These are phyloP conservation scores for Psammodynastes pulverulentus DNA, from an alignment of 2,113 vertebrate species.

Conservation along the genomic window DNA sequence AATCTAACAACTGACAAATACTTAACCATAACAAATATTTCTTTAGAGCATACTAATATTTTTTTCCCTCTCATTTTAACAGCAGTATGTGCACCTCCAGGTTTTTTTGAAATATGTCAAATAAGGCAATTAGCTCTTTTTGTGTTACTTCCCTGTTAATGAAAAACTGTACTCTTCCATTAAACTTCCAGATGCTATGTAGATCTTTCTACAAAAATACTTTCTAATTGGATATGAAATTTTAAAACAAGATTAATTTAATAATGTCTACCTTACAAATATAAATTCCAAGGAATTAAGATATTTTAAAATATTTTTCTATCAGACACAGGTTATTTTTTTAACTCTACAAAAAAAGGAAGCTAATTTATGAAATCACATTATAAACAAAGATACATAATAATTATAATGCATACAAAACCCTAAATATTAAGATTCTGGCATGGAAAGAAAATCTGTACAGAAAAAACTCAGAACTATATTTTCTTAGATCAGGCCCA, in stretches of 20 bases:
- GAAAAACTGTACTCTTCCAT: background rate
- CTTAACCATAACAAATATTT: conserved; percentile 8
- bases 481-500: background rate
- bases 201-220: background rate
- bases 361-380: background rate
- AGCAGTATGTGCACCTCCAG: background rate
- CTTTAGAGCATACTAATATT: background rate
- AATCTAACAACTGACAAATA: background rate
- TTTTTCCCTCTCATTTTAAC: background rate
- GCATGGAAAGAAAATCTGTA: background rate
- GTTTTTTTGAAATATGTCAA: background rate
- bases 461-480: background rate
- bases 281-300: background rate
- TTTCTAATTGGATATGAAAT: background rate
- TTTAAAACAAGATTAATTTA: background rate
- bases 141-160: background rate
- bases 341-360: background rate
- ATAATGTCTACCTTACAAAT: background rate
- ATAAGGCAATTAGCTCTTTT: background rate
- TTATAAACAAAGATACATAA: background rate
- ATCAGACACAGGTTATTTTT: background rate
- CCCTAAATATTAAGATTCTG: background rate
- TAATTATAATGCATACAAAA: background rate
- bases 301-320: background rate
- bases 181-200: background rate